phyloP scores from a whole-genome alignment of 2,888 invertebrate species.

The Ennomos fuscantarius region DNA sequence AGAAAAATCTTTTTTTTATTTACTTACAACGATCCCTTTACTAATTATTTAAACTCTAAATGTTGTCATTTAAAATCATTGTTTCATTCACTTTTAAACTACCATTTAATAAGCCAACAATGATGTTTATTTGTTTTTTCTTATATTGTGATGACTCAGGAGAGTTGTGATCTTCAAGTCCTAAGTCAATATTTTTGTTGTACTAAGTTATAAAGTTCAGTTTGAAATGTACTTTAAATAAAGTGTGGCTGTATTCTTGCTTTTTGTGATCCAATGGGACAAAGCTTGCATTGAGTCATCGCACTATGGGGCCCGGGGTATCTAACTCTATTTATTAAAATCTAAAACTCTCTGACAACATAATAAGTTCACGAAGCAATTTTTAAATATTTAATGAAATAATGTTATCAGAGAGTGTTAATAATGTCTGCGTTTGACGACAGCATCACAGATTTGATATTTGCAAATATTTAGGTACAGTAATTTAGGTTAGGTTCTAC shows the following conservation, averaged over 20 bases:
- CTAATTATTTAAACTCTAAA: conserved; percentile 52
- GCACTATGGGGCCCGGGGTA: conserved; percentile 78
- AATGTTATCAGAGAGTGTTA: conserved; percentile 28
- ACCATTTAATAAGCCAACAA: conserved; percentile 37
- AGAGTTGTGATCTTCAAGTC: conserved; percentile 60
- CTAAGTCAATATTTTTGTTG: conserved; percentile 53
- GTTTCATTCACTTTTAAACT: conserved; percentile 63
- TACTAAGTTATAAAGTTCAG: conserved; percentile 30
- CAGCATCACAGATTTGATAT: conserved; percentile 14
- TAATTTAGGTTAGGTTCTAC: too few species aligned
- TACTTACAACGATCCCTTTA: conserved; percentile 63
- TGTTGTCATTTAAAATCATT: conserved; percentile 66
- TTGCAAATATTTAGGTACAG: not conserved
- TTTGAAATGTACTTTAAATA: conserved; percentile 47
- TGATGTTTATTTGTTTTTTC: conserved; percentile 51
- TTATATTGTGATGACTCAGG: conserved; percentile 84
- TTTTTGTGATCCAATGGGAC: conserved; percentile 68
- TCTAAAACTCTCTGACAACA: conserved; percentile 50
- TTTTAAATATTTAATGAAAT: not conserved
- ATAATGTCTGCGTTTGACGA: conserved; percentile 7
- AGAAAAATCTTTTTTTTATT: conserved; percentile 77
- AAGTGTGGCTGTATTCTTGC: conserved; percentile 30
- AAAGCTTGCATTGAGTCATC: conserved; percentile 85
- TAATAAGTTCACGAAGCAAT: not conserved
- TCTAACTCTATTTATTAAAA: conserved; percentile 45